Conservation (phyloP, 2,888 invertebrate species). For the Lasioglossum marginatum region DNA sequence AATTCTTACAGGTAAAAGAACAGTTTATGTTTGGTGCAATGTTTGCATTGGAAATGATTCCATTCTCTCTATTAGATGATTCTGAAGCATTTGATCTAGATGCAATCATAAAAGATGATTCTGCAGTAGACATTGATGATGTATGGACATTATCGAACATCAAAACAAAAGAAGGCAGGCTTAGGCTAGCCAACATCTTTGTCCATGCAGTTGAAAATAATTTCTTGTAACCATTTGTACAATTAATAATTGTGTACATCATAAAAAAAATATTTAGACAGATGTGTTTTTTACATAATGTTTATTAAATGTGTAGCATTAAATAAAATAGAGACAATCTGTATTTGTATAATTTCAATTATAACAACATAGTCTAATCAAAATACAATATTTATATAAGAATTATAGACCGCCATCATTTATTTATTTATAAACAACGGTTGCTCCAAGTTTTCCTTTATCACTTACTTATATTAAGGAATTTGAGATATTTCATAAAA, state of each 20-base stretch:
- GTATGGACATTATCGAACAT: slow-evolving; percentile 88
- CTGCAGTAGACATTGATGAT: slow-evolving; percentile 87
- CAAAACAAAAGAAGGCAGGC: slow-evolving; percentile 86
- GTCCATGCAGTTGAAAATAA: slow-evolving; percentile 88
- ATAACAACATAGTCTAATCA: slow-evolving; percentile 73
- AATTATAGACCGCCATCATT: slow-evolving; percentile 57
- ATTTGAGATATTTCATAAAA: slow-evolving; percentile 48
- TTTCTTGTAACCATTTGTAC: slow-evolving; percentile 84
- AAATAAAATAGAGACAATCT: slow-evolving; percentile 80
- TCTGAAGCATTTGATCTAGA: slow-evolving; percentile 87
- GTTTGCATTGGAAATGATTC: slow-evolving; percentile 87
- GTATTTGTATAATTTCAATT: slow-evolving; percentile 76
- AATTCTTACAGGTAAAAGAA: slow-evolving; percentile 83
- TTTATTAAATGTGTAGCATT: slow-evolving; percentile 73
- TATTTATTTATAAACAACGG: slow-evolving; percentile 45
- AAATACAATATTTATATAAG: slow-evolving; percentile 71
- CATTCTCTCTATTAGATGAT: slow-evolving; percentile 86
- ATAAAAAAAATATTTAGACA: slow-evolving; percentile 25
- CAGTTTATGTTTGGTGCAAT: slow-evolving; percentile 87
- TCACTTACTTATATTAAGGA: slow-evolving; percentile 60
- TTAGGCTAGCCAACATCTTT: slow-evolving; percentile 88
- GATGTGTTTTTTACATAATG: slow-evolving; percentile 58
- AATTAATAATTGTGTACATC: background rate
- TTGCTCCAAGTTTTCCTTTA: slow-evolving; percentile 52
- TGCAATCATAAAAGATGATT: slow-evolving; percentile 85